Percentiles rank a stretch among this genome's conserved stretches.
Evolutionary conservation across 2,888 invertebrate genomes (phyloP).

Genomic region (Capitulum mitella): DNA sequence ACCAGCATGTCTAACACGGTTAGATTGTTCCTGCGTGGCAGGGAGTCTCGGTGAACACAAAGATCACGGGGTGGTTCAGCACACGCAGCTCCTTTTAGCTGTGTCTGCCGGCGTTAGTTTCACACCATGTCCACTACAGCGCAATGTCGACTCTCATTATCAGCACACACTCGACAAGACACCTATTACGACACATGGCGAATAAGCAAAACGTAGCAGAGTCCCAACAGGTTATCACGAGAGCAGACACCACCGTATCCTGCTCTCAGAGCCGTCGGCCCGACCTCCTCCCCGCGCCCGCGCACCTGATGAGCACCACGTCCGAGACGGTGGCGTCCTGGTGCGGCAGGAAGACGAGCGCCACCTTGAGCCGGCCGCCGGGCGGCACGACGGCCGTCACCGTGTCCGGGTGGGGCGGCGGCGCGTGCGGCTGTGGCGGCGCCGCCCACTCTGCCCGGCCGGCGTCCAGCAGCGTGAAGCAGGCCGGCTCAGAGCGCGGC

Average conservation of each 20-base stretch:
- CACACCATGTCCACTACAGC: no score
- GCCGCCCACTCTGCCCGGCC: not conserved
- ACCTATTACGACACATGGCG: no score
- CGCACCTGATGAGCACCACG: conserved; percentile 51
- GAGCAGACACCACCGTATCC: no score
- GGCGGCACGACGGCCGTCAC: conserved; percentile 56
- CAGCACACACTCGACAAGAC: no score
- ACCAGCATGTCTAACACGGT: conserved; percentile 81
- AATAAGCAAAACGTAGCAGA: no score
- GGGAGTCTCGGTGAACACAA: no score
- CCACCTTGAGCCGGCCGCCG: conserved; percentile 65
- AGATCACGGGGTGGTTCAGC: no score
- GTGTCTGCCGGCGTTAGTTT: no score
- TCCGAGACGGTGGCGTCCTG: conserved; percentile 71
- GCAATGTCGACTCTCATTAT: no score
- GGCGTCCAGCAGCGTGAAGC: conserved; percentile 14
- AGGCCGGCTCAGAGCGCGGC: not conserved
- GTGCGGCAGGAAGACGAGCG: conserved; percentile 73
- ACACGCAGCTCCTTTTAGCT: no score
- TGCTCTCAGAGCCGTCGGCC: no score
- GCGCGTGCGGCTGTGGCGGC: not conserved
- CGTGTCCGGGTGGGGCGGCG: conserved; percentile 47
- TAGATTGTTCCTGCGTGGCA: conserved; percentile 81
- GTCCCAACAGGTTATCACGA: no score
- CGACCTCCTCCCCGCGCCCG: not conserved